Evolutionary conservation across 1,140 invertebrate genomes (phyloP), one percentile per base, ranked within the genome.

Genomic region (Ylistrum balloti): DNA sequence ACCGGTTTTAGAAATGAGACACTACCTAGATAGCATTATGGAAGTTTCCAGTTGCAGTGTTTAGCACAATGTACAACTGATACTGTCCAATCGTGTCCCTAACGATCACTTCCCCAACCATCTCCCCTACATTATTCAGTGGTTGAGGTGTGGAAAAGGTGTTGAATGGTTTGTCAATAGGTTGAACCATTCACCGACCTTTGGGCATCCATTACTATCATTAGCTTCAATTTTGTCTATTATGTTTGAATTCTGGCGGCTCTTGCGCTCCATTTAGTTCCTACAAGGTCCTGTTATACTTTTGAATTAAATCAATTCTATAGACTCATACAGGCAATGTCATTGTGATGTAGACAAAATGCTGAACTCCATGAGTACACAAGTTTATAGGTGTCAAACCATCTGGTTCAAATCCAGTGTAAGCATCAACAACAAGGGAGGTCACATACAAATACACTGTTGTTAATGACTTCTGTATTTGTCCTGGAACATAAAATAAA

Each of bases 21-120:
- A 74, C 56, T 74, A 9, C 28, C 56, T 5, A 28, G 56, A 74
- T 74, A 74, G 22, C 56, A 74, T 74, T 74, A 74, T 74, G 56
- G n/a, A 74, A 74, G 56, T 74, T 74, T 74, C 56, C 56, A 74
- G 56, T 74, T 74, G 56, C 56, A 74, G n/a, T 74, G n/a, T 74
- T 74, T 28, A 74, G 56, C 28, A 74, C 56, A 74, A 74, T 28
- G 13, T 28, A 28, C 56, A 3, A n/a, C 9, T 74, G 56, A 74
- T 74, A 74, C 56, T 74, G 56, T 45, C 41, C 41, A 45, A 45
- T 17, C 1, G 41, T 74, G n/a, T 74, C 13, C 56, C n/a, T 28
- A 74, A 74, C 56, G 28, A 74, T 74, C 22, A n/a, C 56, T n/a
- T 74, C 56, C 56, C 56, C 56, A 28, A n/a, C n/a, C 56, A 22